A percentile compares a stretch with the other conserved stretches of the same genome.
Conservation (phyloP, 2,113 vertebrate species). For the Nyctereutes procyonoides region DNA sequence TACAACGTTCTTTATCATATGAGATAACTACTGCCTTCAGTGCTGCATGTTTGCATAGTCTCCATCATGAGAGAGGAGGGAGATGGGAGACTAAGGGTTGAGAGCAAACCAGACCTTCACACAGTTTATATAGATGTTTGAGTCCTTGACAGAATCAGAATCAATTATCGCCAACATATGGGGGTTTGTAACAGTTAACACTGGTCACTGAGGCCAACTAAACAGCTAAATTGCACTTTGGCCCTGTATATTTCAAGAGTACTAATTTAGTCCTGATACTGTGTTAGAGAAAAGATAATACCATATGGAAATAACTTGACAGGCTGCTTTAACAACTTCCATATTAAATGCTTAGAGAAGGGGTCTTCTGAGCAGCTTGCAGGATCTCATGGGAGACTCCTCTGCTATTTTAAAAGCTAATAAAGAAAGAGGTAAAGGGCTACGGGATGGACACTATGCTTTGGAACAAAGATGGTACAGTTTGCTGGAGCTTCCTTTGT, state of each 20-base stretch:
- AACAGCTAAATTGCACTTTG: neutral
- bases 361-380: neutral
- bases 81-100: neutral
- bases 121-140: neutral
- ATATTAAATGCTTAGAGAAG: neutral
- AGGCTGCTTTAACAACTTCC: neutral
- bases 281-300: neutral
- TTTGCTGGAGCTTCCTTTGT: neutral
- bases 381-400: neutral
- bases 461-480: neutral
- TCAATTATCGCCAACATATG: neutral
- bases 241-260: neutral
- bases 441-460: neutral
- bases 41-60: neutral
- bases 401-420: conserved; percentile 44
- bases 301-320: neutral
- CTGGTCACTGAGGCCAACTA: neutral
- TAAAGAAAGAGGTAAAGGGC: neutral
- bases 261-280: neutral
- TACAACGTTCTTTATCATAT: neutral
- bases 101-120: neutral
- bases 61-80: neutral
- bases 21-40: neutral
- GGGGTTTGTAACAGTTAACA: neutral
- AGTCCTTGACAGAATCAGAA: neutral